Evolutionary conservation across 2,888 invertebrate genomes (phyloP).

Genomic region (Parnassius smintheus): DNA sequence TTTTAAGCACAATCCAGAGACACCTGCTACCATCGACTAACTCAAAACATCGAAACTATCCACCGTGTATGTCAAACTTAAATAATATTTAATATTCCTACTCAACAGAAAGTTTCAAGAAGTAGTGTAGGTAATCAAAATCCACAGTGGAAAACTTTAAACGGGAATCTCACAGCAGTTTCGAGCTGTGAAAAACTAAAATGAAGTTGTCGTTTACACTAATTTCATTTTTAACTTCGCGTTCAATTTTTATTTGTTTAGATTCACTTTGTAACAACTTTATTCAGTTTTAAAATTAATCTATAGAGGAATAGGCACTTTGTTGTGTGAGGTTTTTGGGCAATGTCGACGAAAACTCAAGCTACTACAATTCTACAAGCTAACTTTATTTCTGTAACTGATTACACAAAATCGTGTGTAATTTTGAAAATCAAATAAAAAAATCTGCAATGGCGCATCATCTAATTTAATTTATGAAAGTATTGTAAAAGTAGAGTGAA

Average conservation of each 20-base stretch:
- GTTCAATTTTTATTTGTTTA: constrained; percentile 68
- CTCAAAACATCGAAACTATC: constrained; percentile 35
- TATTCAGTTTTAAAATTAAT: constrained; percentile 76
- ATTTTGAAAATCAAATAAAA: too few species aligned
- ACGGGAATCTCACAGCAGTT: constrained; percentile 69
- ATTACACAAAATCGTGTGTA: too few species aligned
- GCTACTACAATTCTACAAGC: constrained; percentile 31
- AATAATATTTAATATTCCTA: constrained; percentile 81
- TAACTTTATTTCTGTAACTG: background rate
- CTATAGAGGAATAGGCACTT: constrained; percentile 63
- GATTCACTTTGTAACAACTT: constrained; percentile 55
- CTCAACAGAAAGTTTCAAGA: constrained; percentile 73
- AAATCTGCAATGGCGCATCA: too few species aligned
- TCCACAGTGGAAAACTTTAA: constrained; percentile 72
- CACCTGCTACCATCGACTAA: too few species aligned
- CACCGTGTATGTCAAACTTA: constrained; percentile 76
- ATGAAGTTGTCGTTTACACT: constrained; percentile 80
- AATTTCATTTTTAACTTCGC: constrained; percentile 76
- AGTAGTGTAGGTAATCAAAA: constrained; percentile 81
- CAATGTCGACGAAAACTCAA: constrained; percentile 56
- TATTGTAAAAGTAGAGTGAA: too few species aligned
- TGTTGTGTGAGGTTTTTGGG: constrained; percentile 57
- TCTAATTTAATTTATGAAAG: too few species aligned
- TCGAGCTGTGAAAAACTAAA: constrained; percentile 70
- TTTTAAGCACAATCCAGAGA: too few species aligned